Evolutionary conservation across 2,113 vertebrate genomes (phyloP).

Genomic region (Ceyx margarethae): DNA sequence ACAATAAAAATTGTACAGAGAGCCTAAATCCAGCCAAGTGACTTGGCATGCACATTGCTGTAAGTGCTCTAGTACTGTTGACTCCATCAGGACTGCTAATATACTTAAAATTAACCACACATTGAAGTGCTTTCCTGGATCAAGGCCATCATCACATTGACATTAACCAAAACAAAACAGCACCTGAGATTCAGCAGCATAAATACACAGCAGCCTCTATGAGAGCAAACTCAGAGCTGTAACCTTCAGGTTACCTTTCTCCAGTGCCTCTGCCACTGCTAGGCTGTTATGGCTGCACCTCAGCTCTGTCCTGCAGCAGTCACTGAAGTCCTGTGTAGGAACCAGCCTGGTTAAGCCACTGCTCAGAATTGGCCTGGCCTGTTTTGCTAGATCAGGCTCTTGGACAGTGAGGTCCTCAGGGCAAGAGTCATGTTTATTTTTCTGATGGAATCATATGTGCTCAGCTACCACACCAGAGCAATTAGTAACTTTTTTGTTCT

Average conservation of each 20-base stretch:
- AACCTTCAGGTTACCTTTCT: constrained; percentile 50
- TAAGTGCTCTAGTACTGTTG: background rate
- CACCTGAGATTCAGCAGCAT: constrained; percentile 28
- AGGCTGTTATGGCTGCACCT: background rate
- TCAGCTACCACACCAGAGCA: background rate
- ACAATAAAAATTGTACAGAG: background rate
- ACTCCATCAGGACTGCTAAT: background rate
- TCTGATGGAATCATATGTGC: constrained; percentile 9
- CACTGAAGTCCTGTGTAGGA: background rate
- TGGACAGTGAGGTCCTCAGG: background rate
- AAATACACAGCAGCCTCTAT: constrained; percentile 16
- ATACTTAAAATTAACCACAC: background rate
- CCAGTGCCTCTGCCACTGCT: background rate
- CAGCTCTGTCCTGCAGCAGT: background rate
- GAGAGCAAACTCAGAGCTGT: background rate
- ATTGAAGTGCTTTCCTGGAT: constrained; percentile 39
- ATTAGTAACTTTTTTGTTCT: background rate
- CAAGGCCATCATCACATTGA: background rate
- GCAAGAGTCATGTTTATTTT: constrained; percentile 18
- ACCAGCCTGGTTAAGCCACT: background rate
- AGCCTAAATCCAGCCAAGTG: background rate
- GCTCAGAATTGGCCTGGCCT: background rate
- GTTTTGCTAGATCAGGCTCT: constrained; percentile 14
- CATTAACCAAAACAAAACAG: constrained; percentile 28
- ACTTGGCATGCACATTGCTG: background rate